These are phyloP conservation scores for Drosophila orosa DNA, from an alignment of 1,140 invertebrate genomes.

Conservation along the genomic window DNA sequence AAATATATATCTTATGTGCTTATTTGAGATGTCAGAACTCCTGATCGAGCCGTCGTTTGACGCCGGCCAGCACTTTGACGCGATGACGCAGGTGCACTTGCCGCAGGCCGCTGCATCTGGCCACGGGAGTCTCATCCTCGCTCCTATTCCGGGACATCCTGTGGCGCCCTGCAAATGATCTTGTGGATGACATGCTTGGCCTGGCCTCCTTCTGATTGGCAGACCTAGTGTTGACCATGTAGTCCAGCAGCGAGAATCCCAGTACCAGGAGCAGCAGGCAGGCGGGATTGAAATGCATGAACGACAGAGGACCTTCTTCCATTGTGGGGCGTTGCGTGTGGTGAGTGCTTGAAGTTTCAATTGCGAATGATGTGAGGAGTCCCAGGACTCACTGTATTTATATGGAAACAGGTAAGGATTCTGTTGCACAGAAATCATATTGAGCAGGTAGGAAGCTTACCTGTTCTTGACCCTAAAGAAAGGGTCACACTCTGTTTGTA, in stretches of 20 bases:
- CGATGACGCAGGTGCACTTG: constrained; percentile 43
- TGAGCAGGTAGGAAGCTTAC: background rate
- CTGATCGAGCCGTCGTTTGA: constrained; percentile 54
- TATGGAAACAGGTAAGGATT: constrained; percentile 43
- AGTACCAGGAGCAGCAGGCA: constrained; percentile 34
- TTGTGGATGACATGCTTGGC: too few species aligned
- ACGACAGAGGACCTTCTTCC: constrained; percentile 28
- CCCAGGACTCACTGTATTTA: constrained; percentile 9
- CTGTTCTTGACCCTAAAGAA: background rate
- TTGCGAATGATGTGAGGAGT: constrained; percentile 26
- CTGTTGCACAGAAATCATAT: background rate
- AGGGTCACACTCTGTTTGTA: background rate
- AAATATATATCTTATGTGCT: constrained; percentile 9
- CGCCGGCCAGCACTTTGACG: constrained; percentile 26
- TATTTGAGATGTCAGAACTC: constrained; percentile 38
- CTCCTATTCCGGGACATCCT: background rate
- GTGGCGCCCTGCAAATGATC: background rate
- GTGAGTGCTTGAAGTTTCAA: constrained; percentile 1
- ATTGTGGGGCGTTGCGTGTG: constrained; percentile 22
- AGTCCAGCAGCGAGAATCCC: constrained; percentile 35
- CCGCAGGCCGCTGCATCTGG: constrained; percentile 12
- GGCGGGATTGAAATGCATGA: constrained; percentile 25
- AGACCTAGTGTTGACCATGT: constrained; percentile 22
- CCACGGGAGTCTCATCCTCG: constrained; percentile 43
- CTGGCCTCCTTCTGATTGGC: too few species aligned